Evolutionary conservation across 2,888 invertebrate genomes (phyloP).

Genomic region (Aphodius sticticus): DNA sequence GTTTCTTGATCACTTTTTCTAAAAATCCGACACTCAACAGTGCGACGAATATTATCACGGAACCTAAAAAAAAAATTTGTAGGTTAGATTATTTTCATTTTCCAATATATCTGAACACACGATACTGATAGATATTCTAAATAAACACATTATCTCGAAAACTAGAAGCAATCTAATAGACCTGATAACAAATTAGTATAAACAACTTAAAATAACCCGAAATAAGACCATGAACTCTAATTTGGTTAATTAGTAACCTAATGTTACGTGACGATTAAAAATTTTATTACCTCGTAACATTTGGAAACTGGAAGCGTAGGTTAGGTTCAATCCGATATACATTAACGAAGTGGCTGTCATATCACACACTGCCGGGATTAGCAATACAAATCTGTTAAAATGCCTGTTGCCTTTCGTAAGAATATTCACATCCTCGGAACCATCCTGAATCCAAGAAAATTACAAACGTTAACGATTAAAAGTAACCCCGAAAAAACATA

Average conservation of each 20-base stretch:
- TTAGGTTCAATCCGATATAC: conserved; percentile 91
- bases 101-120: no score
- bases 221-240: no score
- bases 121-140: no score
- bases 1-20: conserved; percentile 67
- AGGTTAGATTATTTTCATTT: no score
- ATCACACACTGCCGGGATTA: conserved; percentile 90
- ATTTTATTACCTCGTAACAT: conserved; percentile 81
- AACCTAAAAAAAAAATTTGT: conserved; percentile 62
- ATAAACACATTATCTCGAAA: no score
- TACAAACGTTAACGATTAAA: background rate
- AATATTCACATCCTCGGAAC: conserved; percentile 64
- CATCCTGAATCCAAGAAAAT: conserved; percentile 47
- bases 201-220: background rate
- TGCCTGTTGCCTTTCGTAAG: conserved; percentile 76
- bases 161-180: background rate
- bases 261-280: background rate
- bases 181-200: background rate
- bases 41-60: conserved; percentile 90
- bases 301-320: conserved; percentile 94
- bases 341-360: conserved; percentile 88
- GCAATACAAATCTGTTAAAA: conserved; percentile 81
- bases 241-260: no score
- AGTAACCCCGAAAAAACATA: background rate
- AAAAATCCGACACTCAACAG: conserved; percentile 85